Evolutionary conservation across 2,113 vertebrate genomes (phyloP), one percentile per base, ranked within the genome.

Genomic region (Triplophysa dalaica): DNA sequence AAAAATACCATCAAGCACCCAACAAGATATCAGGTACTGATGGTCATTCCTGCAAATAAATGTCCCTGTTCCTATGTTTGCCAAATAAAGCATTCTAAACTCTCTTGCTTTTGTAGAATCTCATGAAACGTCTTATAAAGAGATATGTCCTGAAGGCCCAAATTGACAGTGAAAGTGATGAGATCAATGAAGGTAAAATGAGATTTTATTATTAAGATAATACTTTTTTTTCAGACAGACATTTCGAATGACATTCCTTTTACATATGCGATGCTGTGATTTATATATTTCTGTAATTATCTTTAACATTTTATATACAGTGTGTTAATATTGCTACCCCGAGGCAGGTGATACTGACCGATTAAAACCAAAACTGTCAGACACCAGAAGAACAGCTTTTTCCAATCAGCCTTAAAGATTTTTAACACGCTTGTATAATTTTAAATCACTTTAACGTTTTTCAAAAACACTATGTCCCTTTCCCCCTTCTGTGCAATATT

Each of bases 41-140:
- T 24, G 19, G 19, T 9, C 56, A 13, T 26, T 26, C 48, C 2
- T 41, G 11, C 6, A 4, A 38, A 38, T 38, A 38, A 1, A 5
- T 52, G 6, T 17, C 2, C 50, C 13, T 52, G 5, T 52, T 45
- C 43, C 43, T 52, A 17, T 52, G 14, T 63, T 63, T 29, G 22
- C 17, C 26, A 14, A 9, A 26, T n/a, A 2, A 58, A 52, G 68
- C 29, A 61, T 78, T n/a, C 16, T 9, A 16, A n/a, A 60, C 41
- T 3, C 19, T 52, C 56, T 33, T 45, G 22, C 14, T 50, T 7
- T n/a, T 16, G 7, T 41, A 86, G 85, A 86, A 84, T 67, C 75
- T 86, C 12, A 86, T 86, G 85, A 86, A 86, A 75, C 73, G 85
- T 8, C 82, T 86, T 50, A 84, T 86, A n/a, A 86, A 86, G 78